phyloP scores from a whole-genome alignment of 2,888 invertebrate genomes.

The Hybos culiciformis region DNA sequence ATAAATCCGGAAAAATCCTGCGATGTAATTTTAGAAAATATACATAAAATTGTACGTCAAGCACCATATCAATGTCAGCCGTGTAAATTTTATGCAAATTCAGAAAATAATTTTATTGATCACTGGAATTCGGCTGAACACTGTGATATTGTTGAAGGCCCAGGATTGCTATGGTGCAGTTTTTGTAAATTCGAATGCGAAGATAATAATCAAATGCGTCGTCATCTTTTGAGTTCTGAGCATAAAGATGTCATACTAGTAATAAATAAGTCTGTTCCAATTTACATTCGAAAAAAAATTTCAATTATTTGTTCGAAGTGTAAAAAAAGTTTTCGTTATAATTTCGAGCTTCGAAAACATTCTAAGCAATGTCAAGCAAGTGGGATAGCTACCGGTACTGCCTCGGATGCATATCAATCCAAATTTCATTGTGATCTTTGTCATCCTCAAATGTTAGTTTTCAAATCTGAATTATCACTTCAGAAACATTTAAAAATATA shows the following conservation, averaged over 20 bases:
- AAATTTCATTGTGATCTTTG: slow-evolving; percentile 49
- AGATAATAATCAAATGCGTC: slow-evolving; percentile 49
- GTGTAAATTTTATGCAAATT: slow-evolving; percentile 76
- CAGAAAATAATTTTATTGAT: slow-evolving; percentile 49
- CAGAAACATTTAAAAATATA: slow-evolving; percentile 51
- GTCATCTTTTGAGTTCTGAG: slow-evolving; percentile 49
- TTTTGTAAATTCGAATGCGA: slow-evolving; percentile 58
- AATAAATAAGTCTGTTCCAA: slow-evolving; percentile 68
- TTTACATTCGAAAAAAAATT: slow-evolving; percentile 55
- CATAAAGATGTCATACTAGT: slow-evolving; percentile 61
- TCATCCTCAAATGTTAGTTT: slow-evolving; percentile 39
- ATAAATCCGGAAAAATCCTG: slow-evolving; percentile 42
- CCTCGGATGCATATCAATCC: slow-evolving; percentile 51
- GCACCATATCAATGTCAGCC: slow-evolving; percentile 75
- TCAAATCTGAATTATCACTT: slow-evolving; percentile 47
- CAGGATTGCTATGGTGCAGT: slow-evolving; percentile 56
- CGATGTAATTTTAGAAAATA: slow-evolving; percentile 59
- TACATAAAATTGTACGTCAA: slow-evolving; percentile 61
- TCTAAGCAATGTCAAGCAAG: slow-evolving; percentile 38
- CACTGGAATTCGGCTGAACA: slow-evolving; percentile 63
- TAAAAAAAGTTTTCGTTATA: slow-evolving; percentile 53
- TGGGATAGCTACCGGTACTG: slow-evolving; percentile 37
- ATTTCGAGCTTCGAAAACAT: slow-evolving; percentile 56
- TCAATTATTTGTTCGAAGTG: slow-evolving; percentile 54
- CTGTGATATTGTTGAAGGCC: slow-evolving; percentile 30